phyloP scores from a whole-genome alignment of 2,888 invertebrate species.

The Malthinus seriepunctatus region DNA sequence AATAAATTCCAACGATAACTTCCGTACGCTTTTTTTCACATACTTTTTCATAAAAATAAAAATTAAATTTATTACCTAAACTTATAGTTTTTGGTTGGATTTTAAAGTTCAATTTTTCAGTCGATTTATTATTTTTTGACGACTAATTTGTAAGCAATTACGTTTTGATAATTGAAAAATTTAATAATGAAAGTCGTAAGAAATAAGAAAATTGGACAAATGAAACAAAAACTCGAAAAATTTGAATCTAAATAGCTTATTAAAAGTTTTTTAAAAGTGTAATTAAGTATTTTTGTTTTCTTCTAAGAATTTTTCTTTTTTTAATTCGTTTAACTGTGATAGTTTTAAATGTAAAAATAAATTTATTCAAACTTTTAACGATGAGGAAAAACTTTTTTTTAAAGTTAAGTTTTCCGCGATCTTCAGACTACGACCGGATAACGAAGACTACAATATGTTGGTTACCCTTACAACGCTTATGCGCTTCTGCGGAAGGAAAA shows the following conservation, averaged over 20 bases:
- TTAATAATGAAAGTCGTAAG: too few species aligned
- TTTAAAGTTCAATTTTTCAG: too few species aligned
- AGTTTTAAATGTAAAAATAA: neutral
- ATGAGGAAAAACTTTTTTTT: neutral
- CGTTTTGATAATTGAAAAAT: neutral
- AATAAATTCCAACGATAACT: neutral
- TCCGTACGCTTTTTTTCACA: neutral
- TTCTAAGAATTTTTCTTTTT: too few species aligned
- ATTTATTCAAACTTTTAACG: neutral
- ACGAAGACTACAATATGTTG: constrained; percentile 23
- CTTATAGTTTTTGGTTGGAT: neutral
- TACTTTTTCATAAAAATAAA: too few species aligned
- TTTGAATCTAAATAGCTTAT: neutral
- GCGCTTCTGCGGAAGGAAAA: constrained; percentile 27
- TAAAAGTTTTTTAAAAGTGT: neutral
- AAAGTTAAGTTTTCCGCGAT: constrained; percentile 28
- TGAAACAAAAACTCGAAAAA: neutral
- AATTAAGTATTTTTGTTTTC: neutral
- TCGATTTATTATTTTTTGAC: neutral
- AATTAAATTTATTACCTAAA: neutral
- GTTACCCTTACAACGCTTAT: constrained; percentile 24
- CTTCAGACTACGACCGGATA: constrained; percentile 25
- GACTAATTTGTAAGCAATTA: neutral
- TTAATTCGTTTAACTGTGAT: neutral
- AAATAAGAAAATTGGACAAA: neutral